Conservation (phyloP, 2,113 vertebrate genomes). For the Uropsilus gracilis region DNA sequence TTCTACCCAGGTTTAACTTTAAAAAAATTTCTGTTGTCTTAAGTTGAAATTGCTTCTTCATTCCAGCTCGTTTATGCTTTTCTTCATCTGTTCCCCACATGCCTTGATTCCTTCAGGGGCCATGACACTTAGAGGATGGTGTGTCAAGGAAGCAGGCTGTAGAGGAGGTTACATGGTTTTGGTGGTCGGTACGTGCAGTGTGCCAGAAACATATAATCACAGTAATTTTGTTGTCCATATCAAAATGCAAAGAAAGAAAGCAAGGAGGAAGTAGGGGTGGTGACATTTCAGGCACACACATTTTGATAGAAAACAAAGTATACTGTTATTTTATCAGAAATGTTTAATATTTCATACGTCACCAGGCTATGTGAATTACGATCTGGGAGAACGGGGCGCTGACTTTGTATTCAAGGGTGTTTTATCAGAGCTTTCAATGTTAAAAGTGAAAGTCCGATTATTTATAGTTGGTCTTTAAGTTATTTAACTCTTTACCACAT, state of each 20-base stretch:
- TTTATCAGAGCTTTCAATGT: slow-evolving; percentile 23
- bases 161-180: slow-evolving; percentile 7
- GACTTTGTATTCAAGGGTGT: slow-evolving; percentile 59
- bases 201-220: slow-evolving; percentile 18
- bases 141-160: neutral
- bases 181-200: neutral
- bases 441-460: slow-evolving; percentile 25
- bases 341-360: slow-evolving; percentile 60
- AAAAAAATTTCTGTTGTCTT: neutral
- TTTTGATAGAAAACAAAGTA: slow-evolving; percentile 57
- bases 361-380: neutral
- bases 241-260: slow-evolving; percentile 5
- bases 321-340: slow-evolving; percentile 47
- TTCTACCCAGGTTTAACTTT: neutral
- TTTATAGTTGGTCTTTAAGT: slow-evolving; percentile 23
- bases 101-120: slow-evolving; percentile 15
- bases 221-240: slow-evolving; percentile 33
- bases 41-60: slow-evolving; percentile 14
- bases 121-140: neutral
- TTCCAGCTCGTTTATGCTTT: neutral
- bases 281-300: slow-evolving; percentile 38
- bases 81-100: slow-evolving; percentile 47
- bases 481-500: slow-evolving; percentile 59
- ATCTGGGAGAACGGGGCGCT: slow-evolving; percentile 35
- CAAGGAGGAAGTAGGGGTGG: neutral